Evolutionary conservation across 2,888 invertebrate species (phyloP).

Genomic region (Gymnosoma rotundatum): DNA sequence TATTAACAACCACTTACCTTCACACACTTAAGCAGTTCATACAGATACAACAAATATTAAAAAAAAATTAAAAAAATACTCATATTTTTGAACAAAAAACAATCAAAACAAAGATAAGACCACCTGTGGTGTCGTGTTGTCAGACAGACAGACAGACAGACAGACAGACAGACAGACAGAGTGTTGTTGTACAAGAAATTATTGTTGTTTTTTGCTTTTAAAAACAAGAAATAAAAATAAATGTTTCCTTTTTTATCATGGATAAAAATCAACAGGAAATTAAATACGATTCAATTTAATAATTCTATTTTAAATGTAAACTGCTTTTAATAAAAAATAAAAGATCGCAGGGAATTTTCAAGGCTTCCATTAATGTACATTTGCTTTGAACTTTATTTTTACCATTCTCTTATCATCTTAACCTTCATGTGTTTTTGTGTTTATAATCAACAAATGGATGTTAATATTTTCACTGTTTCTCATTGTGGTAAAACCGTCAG

Average conservation of each 20-base stretch:
- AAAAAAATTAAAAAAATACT: not conserved
- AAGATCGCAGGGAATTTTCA: too few relatives aligned
- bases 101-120: slow-evolving; percentile 8
- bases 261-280: slow-evolving; percentile 4
- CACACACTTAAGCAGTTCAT: not conserved
- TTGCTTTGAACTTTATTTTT: too few relatives aligned
- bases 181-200: slow-evolving; percentile 30
- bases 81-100: not conserved
- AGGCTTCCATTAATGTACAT: too few relatives aligned
- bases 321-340: not conserved
- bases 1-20: not conserved
- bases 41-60: not conserved
- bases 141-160: not conserved
- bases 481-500: too few relatives aligned
- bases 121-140: slow-evolving; percentile 47
- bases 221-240: not conserved
- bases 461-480: too few relatives aligned
- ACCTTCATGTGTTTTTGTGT: too few relatives aligned
- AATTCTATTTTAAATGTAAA: slow-evolving; percentile 11
- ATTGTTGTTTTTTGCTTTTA: not conserved
- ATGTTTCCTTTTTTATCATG: not conserved
- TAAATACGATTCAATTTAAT: slow-evolving; percentile 18
- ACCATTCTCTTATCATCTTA: too few relatives aligned
- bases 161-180: not conserved
- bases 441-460: too few relatives aligned